Evolutionary conservation across 30 jellyfish, hydroid and myxozoan genomes (phyloP), one percentile per base, ranked within the genome.

Genomic region (Cassiopea andromeda): DNA sequence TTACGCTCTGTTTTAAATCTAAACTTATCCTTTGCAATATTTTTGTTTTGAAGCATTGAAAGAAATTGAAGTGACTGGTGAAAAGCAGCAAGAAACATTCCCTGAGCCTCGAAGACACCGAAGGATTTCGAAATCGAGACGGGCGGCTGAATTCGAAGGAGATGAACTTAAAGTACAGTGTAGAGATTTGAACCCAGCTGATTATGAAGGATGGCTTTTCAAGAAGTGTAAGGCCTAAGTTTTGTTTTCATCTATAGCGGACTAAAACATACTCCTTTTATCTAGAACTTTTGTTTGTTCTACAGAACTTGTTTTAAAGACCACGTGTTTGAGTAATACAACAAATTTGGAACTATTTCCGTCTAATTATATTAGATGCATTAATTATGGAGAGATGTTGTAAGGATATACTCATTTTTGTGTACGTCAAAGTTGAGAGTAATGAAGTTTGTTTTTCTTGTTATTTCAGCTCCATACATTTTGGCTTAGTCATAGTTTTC

Each of bases 151-250:
- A 43, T 71, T 88, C 66, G 98, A 94, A 67, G 94, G 90, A 45
- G 94, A 86, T 44, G 99, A 95, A 69, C 46, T 95, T 85, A 87
- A 82, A 72, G 94, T 95, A 1, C 87, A 92, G 27, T 95, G 99
- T 75, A 92, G 99, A 10, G 97, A 91, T 75, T 92, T 95, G 44
- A 97, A 96, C 19, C 92, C 91, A 12, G 98, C 97, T 38, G 99
- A 95, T 80, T 80, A 80, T 60, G 99, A 95, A 75, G 99, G 99
- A 73, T 95, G 99, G 99, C 92, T 95, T 17, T 73, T 60, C 88
- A 95, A 95, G 78, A 95, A 95, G 87, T 90, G 99, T 95, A 84
- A 64, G 92, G 16, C 43, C 73, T 0, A 38, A 4, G 0, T n/a
- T 80, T 18, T 74, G 15, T 74, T 74, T 3, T 54, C 78, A 69